Conservation (phyloP, 2,888 invertebrate genomes). For the Hedychridium roseum region DNA sequence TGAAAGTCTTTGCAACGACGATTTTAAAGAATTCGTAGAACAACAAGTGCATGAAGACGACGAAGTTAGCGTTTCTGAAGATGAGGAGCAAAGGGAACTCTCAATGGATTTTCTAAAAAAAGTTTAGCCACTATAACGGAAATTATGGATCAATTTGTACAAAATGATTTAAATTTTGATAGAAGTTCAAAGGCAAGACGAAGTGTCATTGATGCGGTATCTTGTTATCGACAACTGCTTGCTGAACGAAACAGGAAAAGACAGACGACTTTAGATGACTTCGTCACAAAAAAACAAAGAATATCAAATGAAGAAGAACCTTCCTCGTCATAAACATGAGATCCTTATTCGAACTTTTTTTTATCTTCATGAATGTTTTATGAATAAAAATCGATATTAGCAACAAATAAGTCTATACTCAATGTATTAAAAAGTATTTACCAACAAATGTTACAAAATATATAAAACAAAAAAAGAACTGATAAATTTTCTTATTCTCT, state of each 20-base stretch:
- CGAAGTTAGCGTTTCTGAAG: conserved; percentile 9
- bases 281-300: conserved; percentile 8
- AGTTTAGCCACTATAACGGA: conserved; percentile 13
- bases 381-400: conserved; percentile 12
- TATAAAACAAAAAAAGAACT: conserved; percentile 5
- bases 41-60: conserved; percentile 12
- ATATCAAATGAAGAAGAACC: too few species aligned
- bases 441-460: too few species aligned
- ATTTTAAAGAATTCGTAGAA: conserved; percentile 13
- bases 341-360: too few species aligned
- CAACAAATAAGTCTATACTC: conserved; percentile 12
- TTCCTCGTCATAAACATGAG: conserved; percentile 9
- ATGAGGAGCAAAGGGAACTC: conserved; percentile 9
- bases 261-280: conserved; percentile 12
- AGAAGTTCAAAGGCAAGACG: conserved; percentile 14
- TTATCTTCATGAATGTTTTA: conserved; percentile 9
- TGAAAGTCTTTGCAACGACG: conserved; percentile 12
- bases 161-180: conserved; percentile 13
- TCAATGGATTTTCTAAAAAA: conserved; percentile 13
- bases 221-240: conserved; percentile 17
- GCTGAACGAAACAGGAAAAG: conserved; percentile 13
- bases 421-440: too few species aligned
- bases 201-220: conserved; percentile 16
- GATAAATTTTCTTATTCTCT: conserved; percentile 13
- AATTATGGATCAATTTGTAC: conserved; percentile 12